phyloP scores from a whole-genome alignment of 2,888 invertebrate species.

The Spilosoma lubricipeda region DNA sequence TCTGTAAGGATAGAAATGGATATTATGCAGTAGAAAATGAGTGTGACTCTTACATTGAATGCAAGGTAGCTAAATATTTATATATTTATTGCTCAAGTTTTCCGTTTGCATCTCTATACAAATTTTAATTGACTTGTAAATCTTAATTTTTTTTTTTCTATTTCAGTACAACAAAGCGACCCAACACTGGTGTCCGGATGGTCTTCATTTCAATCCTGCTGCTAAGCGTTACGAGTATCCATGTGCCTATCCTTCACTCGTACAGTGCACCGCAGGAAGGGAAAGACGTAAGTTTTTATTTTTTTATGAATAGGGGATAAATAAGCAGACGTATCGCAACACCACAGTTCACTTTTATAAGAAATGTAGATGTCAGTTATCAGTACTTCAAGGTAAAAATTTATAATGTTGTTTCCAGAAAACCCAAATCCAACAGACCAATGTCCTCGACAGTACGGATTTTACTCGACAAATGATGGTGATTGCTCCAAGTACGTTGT shows the following conservation, averaged over 20 bases:
- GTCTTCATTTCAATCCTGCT: slow-evolving; percentile 90
- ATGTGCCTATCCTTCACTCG: slow-evolving; percentile 92
- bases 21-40: slow-evolving; percentile 82
- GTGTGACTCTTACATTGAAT: slow-evolving; percentile 90
- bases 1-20: slow-evolving; percentile 48
- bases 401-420: slow-evolving; percentile 30
- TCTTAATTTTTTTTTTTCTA: background rate
- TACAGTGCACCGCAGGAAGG: slow-evolving; percentile 88
- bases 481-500: slow-evolving; percentile 69
- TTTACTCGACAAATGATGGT: slow-evolving; percentile 58
- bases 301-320: too few relatives aligned
- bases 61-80: slow-evolving; percentile 5
- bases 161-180: slow-evolving; percentile 85
- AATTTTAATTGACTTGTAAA: background rate
- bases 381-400: background rate
- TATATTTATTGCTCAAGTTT: too few relatives aligned
- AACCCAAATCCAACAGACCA: slow-evolving; percentile 40
- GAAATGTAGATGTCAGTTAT: background rate
- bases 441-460: slow-evolving; percentile 62
- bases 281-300: slow-evolving; percentile 65
- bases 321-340: too few relatives aligned
- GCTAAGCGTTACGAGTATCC: slow-evolving; percentile 87
- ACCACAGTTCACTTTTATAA: slow-evolving; percentile 26
- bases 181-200: slow-evolving; percentile 90
- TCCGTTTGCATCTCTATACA: background rate